These are phyloP conservation scores for Orbicella faveolata DNA, from an alignment of 64 coral and sea anemone species.

Conservation along the genomic window DNA sequence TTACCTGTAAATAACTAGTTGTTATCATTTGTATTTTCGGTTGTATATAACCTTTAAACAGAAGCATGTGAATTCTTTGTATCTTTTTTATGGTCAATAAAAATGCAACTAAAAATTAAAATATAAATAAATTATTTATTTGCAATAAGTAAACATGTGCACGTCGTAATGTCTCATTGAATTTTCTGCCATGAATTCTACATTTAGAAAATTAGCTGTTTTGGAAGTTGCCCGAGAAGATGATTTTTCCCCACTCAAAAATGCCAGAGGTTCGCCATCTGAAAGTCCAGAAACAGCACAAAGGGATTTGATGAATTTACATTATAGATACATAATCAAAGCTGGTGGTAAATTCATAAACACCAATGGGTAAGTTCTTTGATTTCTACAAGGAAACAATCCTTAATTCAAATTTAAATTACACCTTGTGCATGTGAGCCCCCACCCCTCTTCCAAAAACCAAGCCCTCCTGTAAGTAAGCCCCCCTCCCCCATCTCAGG, in stretches of 20 bases:
- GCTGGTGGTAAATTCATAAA: constrained; percentile 75
- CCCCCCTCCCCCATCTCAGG: no score
- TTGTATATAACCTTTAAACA: no score
- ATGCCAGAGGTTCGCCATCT: constrained; percentile 42
- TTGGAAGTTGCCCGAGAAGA: constrained; percentile 62
- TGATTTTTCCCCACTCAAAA: constrained; percentile 78
- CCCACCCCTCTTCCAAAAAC: no score
- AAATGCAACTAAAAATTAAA: neutral
- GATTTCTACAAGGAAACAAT: neutral
- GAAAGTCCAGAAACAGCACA: constrained; percentile 62
- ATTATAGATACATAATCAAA: constrained; percentile 48
- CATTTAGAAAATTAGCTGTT: constrained; percentile 66
- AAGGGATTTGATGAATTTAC: constrained; percentile 45
- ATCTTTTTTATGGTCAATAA: no score
- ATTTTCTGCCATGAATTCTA: neutral
- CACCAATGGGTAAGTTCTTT: constrained; percentile 46
- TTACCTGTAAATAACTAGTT: no score
- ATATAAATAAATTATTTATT: neutral
- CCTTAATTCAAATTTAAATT: neutral
- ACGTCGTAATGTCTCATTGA: neutral
- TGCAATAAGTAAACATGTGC: neutral
- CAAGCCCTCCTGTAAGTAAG: no score
- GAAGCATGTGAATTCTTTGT: no score
- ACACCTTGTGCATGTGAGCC: no score
- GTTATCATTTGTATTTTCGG: no score